Conservation (phyloP, 2,888 invertebrate species). For the Meloe dianella region DNA sequence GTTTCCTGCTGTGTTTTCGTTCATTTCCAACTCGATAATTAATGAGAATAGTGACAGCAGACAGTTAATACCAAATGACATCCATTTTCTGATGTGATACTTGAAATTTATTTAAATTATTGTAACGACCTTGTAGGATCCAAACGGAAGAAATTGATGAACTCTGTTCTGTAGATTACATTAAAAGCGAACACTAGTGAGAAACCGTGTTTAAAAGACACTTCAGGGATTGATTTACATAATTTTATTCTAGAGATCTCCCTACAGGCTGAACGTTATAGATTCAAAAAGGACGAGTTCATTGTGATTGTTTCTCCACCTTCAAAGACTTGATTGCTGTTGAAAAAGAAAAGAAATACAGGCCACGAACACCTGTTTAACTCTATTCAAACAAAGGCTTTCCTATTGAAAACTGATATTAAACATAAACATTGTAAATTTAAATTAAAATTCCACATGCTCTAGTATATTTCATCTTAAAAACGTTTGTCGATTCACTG, state of each 20-base stretch:
- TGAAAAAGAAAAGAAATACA: background rate
- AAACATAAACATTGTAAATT: no score
- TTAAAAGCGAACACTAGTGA: slow-evolving; percentile 31
- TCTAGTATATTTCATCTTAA: no score
- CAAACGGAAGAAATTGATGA: slow-evolving; percentile 25
- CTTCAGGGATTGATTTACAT: slow-evolving; percentile 41
- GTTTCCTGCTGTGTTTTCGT: background rate
- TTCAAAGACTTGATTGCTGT: background rate
- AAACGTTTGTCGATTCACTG: no score
- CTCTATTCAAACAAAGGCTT: background rate
- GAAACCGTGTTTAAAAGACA: slow-evolving; percentile 39
- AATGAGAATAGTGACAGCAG: background rate
- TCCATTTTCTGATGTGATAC: background rate
- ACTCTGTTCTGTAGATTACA: slow-evolving; percentile 32
- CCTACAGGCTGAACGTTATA: slow-evolving; percentile 26
- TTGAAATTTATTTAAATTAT: background rate
- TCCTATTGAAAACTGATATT: background rate
- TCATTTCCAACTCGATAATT: background rate
- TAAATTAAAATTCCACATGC: no score
- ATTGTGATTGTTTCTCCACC: background rate
- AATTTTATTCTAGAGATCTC: slow-evolving; percentile 39
- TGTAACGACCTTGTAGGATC: slow-evolving; percentile 7
- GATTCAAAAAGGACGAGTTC: slow-evolving; percentile 17
- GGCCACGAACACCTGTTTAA: background rate
- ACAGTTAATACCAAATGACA: slow-evolving; percentile 10